Percentiles rank a stretch among this genome's conserved stretches.
phyloP scores from a whole-genome alignment of 92 coral and sea anemone species.

The Plumapathes pennacea region DNA sequence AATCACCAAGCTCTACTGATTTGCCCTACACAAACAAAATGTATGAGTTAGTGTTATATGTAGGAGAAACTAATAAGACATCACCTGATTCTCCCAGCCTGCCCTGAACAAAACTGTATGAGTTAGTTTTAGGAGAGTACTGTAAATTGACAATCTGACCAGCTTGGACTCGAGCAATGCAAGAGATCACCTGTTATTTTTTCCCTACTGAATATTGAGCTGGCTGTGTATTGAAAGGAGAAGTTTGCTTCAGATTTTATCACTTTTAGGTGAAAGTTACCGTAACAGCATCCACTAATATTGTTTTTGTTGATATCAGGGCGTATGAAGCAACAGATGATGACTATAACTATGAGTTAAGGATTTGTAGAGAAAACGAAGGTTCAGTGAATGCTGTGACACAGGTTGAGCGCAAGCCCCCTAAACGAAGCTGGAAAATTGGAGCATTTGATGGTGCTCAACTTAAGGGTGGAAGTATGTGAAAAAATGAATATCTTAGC shows the following conservation, averaged over 20 bases:
- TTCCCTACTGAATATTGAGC: not conserved
- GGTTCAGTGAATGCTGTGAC: not conserved
- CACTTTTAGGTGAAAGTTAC: not conserved
- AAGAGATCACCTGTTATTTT: no score
- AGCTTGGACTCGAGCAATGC: no score
- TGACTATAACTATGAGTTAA: constrained; percentile 4
- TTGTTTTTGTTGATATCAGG: not conserved
- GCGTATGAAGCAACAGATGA: not conserved
- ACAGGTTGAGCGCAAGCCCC: not conserved
- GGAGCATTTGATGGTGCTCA: constrained; percentile 6
- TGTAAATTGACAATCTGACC: no score
- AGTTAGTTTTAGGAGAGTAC: no score
- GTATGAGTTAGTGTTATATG: no score
- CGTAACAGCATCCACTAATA: not conserved
- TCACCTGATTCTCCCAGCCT: no score
- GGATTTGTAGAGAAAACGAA: not conserved
- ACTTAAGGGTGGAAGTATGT: constrained; percentile 54
- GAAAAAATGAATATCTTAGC: not conserved
- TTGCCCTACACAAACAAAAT: no score
- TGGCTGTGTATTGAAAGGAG: no score
- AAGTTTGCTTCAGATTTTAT: not conserved
- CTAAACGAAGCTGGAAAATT: not conserved
- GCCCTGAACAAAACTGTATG: no score
- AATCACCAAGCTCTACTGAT: no score
- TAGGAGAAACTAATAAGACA: no score